Evolutionary conservation across 2,797 vertebrate species (phyloP).

Genomic region (Steatocranus sp.): DNA sequence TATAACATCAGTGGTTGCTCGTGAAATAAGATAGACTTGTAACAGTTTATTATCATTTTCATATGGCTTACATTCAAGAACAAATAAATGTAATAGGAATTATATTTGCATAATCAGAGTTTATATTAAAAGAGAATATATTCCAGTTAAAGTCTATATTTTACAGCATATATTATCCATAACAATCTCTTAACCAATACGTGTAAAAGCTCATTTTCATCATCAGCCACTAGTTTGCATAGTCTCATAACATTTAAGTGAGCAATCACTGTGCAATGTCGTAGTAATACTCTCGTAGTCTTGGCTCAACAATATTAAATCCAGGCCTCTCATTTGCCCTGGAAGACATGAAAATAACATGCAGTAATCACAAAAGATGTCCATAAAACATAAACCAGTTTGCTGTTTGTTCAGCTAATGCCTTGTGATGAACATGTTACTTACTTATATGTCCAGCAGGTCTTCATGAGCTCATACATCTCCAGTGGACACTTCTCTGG

Average conservation of each 20-base stretch:
- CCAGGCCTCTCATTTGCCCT: constrained; percentile 84
- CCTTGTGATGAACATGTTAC: constrained; percentile 8
- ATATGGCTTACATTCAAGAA: not conserved
- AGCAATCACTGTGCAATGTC: constrained; percentile 73
- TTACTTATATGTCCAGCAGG: constrained; percentile 95
- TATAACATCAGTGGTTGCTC: not conserved
- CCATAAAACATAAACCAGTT: not conserved
- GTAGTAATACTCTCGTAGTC: constrained; percentile 90
- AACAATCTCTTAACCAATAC: not conserved
- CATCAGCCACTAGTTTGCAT: constrained; percentile 9
- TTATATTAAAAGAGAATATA: not conserved
- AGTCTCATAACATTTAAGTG: not conserved
- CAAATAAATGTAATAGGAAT: constrained; percentile 12
- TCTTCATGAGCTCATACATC: constrained; percentile 87
- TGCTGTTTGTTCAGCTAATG: not conserved
- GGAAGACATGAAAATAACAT: constrained; percentile 23
- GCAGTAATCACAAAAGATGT: not conserved
- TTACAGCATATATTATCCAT: not conserved
- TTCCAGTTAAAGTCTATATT: not conserved
- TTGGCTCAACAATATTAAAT: constrained; percentile 83
- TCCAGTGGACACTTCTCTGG: constrained; percentile 83
- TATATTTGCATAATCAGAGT: constrained; percentile 4
- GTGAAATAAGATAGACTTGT: not conserved
- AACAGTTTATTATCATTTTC: not conserved
- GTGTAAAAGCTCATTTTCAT: not conserved